phyloP scores from a whole-genome alignment of 2,797 vertebrate species.

The Sebastolobus altivelis region DNA sequence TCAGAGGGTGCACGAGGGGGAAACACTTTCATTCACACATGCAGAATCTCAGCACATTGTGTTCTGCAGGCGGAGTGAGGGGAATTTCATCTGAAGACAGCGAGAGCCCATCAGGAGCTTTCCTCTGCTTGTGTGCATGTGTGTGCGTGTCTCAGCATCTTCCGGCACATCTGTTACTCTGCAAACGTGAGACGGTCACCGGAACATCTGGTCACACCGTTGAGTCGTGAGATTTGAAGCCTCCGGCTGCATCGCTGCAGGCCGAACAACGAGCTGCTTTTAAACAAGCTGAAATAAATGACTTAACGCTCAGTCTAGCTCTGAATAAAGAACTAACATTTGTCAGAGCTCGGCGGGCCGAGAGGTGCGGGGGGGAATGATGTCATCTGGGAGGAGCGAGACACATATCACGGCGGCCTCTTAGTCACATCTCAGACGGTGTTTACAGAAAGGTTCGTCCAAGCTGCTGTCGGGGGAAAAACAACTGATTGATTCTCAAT shows the following conservation, averaged over 20 bases:
- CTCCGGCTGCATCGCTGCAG: background rate
- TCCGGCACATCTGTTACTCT: conserved; percentile 51
- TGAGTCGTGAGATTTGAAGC: conserved; percentile 40
- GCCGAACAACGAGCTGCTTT: conserved; percentile 36
- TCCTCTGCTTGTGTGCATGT: conserved; percentile 14
- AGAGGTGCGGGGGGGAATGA: conserved; percentile 29
- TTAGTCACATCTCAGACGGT: conserved; percentile 45
- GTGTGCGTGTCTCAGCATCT: conserved; percentile 51
- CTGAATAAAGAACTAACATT: conserved; percentile 36
- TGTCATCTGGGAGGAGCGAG: conserved; percentile 47
- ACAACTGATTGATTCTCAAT: conserved; percentile 54
- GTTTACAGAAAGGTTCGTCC: conserved; percentile 55
- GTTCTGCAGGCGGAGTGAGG: conserved; percentile 33
- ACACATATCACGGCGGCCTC: conserved; percentile 48
- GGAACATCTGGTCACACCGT: conserved; percentile 74
- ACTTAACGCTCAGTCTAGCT: conserved; percentile 28
- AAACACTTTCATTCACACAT: conserved; percentile 50
- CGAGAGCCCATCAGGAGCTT: conserved; percentile 47
- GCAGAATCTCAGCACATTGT: conserved; percentile 52
- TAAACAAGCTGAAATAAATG: conserved; percentile 42
- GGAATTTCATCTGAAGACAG: conserved; percentile 60
- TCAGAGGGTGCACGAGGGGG: conserved; percentile 15
- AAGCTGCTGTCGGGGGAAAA: conserved; percentile 45
- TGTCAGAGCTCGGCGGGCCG: conserved; percentile 13
- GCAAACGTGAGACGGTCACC: conserved; percentile 32